These are phyloP conservation scores for Sebastes vulpes DNA, from an alignment of 2,797 vertebrate genomes.

Conservation along the genomic window DNA sequence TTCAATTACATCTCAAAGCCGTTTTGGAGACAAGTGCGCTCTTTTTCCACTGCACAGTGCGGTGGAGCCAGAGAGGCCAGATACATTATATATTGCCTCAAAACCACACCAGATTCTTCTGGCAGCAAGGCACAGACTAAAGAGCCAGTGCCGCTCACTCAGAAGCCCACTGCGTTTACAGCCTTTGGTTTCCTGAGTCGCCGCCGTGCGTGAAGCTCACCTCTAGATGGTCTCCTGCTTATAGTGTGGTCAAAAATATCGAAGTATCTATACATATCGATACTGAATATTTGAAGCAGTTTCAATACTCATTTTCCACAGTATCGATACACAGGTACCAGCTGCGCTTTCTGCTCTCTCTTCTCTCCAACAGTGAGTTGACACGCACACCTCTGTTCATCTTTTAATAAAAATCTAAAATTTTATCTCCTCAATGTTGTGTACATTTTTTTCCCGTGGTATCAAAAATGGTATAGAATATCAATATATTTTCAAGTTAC, in stretches of 20 bases:
- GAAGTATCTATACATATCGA: too few species aligned
- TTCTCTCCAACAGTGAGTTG: too few species aligned
- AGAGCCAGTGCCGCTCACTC: slow-evolving; percentile 45
- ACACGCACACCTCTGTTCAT: too few species aligned
- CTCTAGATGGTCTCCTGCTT: slow-evolving; percentile 39
- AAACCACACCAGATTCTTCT: slow-evolving; percentile 68
- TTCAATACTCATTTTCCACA: too few species aligned
- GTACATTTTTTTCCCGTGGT: too few species aligned
- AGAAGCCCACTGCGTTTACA: slow-evolving; percentile 37
- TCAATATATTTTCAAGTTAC: too few species aligned
- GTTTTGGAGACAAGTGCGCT: slow-evolving; percentile 61
- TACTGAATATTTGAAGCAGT: too few species aligned
- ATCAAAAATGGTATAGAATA: too few species aligned
- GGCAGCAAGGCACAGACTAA: slow-evolving; percentile 43
- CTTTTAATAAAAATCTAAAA: too few species aligned
- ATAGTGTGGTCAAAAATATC: neutral
- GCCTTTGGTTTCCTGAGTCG: slow-evolving; percentile 35
- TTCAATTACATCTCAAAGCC: slow-evolving; percentile 70
- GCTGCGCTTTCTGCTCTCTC: too few species aligned
- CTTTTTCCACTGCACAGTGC: slow-evolving; percentile 69
- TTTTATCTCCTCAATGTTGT: too few species aligned
- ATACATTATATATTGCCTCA: slow-evolving; percentile 71
- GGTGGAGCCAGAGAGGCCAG: slow-evolving; percentile 60
- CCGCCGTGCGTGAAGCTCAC: slow-evolving; percentile 17
- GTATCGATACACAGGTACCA: too few species aligned